These are phyloP conservation scores for Pycnonotus jocosus DNA, from an alignment of 2,113 vertebrate genomes.

Conservation along the genomic window DNA sequence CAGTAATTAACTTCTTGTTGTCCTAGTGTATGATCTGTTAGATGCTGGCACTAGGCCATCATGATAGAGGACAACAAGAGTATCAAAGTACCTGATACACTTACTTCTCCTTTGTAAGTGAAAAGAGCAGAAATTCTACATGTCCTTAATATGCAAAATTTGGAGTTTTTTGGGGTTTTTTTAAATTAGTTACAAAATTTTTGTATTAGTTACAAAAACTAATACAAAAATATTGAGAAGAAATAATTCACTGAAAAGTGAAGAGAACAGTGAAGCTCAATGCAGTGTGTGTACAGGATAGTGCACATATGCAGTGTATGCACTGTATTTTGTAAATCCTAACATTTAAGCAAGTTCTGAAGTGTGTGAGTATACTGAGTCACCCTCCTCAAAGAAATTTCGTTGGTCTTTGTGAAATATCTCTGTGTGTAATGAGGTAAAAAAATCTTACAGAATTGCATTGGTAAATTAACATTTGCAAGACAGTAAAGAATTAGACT, in stretches of 20 bases:
- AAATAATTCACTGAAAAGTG: background rate
- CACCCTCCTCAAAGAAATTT: background rate
- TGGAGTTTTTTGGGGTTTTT: background rate
- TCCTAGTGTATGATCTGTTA: constrained; percentile 27
- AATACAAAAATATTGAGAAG: background rate
- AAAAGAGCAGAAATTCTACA: background rate
- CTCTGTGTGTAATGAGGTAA: background rate
- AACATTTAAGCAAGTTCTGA: background rate
- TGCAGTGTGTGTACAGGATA: background rate
- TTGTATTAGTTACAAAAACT: background rate
- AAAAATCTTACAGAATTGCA: background rate
- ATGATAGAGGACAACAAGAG: background rate
- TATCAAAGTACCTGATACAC: background rate
- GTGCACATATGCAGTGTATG: rapidly evolving
- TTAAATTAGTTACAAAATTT: background rate
- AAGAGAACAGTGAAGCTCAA: background rate
- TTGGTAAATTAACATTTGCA: background rate
- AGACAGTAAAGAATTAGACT: background rate
- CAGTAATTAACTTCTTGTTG: constrained; percentile 53
- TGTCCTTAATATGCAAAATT: background rate
- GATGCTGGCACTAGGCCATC: background rate
- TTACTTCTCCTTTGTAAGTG: background rate
- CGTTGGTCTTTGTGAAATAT: background rate
- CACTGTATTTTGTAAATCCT: background rate
- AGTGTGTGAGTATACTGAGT: background rate